Evolutionary conservation across 2,888 invertebrate species (phyloP).

Genomic region (Linnaemya vulpina): DNA sequence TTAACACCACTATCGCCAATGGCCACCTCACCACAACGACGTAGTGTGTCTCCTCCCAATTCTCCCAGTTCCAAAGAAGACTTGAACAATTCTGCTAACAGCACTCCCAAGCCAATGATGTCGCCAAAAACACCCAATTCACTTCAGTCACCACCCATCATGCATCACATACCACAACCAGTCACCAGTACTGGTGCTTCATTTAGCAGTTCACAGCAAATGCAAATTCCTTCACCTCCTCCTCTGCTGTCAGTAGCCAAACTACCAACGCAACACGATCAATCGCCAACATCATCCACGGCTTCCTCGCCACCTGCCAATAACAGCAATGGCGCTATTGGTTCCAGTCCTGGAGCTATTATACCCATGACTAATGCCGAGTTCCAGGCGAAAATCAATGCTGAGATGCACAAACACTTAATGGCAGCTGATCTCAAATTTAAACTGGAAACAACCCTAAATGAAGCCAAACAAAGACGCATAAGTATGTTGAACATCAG

Average conservation of each 20-base stretch:
- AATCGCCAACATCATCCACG: conserved; percentile 77
- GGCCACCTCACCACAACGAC: conserved; percentile 76
- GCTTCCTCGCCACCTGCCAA: conserved; percentile 77
- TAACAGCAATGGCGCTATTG: conserved; percentile 59
- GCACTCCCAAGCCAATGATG: conserved; percentile 62
- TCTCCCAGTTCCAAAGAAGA: conserved; percentile 70
- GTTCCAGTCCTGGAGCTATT: conserved; percentile 56
- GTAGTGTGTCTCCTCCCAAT: conserved; percentile 74
- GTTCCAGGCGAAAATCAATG: conserved; percentile 82
- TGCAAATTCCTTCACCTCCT: conserved; percentile 79
- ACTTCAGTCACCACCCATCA: conserved; percentile 72
- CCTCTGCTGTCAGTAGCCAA: conserved; percentile 77
- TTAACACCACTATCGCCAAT: conserved; percentile 84
- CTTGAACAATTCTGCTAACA: conserved; percentile 50
- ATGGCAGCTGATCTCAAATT: conserved; percentile 81
- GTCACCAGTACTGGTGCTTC: conserved; percentile 75
- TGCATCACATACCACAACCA: conserved; percentile 76
- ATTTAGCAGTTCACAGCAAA: conserved; percentile 73
- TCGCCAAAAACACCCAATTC: conserved; percentile 61
- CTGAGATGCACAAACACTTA: conserved; percentile 82
- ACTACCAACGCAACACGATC: conserved; percentile 76
- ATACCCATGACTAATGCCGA: conserved; percentile 75
- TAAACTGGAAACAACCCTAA: conserved; percentile 79
- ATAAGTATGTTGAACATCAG: conserved; percentile 73
- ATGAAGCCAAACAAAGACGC: conserved; percentile 79